phyloP scores from a whole-genome alignment of 2,797 vertebrate genomes.

The Spea hammondii region DNA sequence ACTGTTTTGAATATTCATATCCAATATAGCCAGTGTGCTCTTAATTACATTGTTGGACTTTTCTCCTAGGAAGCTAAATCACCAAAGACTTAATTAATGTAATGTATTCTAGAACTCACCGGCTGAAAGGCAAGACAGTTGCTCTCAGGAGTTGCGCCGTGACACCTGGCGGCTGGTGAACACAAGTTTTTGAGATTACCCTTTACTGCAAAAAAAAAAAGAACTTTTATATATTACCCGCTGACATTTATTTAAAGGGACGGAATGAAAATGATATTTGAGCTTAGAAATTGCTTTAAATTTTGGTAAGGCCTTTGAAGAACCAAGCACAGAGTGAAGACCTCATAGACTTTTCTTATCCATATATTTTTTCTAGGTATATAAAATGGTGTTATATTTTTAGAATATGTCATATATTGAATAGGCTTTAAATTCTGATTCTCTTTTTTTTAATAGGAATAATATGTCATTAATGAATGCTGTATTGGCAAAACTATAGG shows the following conservation, averaged over 20 bases:
- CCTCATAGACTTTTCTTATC: too few species aligned
- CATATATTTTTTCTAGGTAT: too few species aligned
- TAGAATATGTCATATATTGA: too few species aligned
- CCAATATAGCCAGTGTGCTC: constrained; percentile 90
- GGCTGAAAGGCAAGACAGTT: constrained; percentile 86
- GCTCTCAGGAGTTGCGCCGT: constrained; percentile 90
- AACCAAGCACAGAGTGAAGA: too few species aligned
- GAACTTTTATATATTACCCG: constrained; percentile 64
- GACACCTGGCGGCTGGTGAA: constrained; percentile 90
- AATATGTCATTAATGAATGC: too few species aligned
- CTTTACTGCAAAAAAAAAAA: constrained; percentile 68
- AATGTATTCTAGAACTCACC: constrained; percentile 97
- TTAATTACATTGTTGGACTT: constrained; percentile 99
- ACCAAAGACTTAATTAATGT: constrained; percentile 99
- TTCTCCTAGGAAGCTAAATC: constrained; percentile 98
- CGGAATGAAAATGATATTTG: constrained; percentile 51
- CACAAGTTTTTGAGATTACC: constrained; percentile 82
- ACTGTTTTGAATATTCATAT: constrained; percentile 99
- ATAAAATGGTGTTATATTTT: too few species aligned
- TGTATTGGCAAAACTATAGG: too few species aligned
- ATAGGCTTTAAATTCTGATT: too few species aligned
- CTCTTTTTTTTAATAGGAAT: too few species aligned
- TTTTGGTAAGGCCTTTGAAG: too few species aligned
- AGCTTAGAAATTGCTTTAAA: too few species aligned
- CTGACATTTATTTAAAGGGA: constrained; percentile 68